Evolutionary conservation across 30 jellyfish, hydroid and myxozoan genomes (phyloP).

Genomic region (Chironex yamaguchii): DNA sequence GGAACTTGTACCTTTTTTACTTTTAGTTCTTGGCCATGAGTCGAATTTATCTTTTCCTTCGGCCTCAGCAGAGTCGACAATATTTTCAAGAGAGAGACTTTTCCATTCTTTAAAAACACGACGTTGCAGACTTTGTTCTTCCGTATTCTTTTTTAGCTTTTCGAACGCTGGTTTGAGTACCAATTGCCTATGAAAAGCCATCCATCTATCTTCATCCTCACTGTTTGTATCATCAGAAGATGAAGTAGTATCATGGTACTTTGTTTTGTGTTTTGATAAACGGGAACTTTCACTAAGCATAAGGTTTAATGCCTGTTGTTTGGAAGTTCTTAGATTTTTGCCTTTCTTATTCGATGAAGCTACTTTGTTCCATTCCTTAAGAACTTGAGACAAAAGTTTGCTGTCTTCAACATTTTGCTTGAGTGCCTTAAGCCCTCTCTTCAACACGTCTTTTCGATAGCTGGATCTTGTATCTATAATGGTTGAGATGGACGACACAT

Average conservation of each 20-base stretch:
- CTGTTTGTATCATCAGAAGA: background rate
- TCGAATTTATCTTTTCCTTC: background rate
- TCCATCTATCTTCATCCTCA: background rate
- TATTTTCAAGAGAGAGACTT: background rate
- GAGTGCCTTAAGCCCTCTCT: background rate
- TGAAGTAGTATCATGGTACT: background rate
- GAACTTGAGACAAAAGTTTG: background rate
- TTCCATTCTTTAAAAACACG: background rate
- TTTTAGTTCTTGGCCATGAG: slow-evolving; percentile 4
- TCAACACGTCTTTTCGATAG: background rate
- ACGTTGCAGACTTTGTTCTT: background rate
- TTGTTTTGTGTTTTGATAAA: background rate
- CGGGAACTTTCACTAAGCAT: too few relatives aligned
- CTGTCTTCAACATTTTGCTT: background rate
- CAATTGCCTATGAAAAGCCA: background rate
- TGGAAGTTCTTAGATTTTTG: background rate
- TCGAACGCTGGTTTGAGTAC: background rate
- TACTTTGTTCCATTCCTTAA: background rate
- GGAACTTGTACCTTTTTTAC: too few relatives aligned
- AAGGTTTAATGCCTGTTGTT: background rate
- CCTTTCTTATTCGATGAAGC: too few relatives aligned
- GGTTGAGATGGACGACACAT: background rate
- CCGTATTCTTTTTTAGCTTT: background rate
- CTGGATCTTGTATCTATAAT: background rate
- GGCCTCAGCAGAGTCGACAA: background rate